Evolutionary conservation across 1,140 invertebrate genomes (phyloP).

Genomic region (Mya arenaria): DNA sequence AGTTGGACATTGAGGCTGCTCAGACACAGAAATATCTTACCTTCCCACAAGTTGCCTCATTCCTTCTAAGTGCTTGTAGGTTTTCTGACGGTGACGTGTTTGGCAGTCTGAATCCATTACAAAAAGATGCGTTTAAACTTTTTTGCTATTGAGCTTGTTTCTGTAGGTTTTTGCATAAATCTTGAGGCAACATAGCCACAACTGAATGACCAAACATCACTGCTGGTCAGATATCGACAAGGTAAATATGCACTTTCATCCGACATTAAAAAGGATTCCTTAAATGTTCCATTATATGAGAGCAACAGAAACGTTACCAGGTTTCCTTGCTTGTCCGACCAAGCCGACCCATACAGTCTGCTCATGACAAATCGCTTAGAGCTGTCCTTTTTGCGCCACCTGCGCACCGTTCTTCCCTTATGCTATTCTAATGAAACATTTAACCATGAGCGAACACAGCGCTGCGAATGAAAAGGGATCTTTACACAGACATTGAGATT

Average conservation of each 20-base stretch:
- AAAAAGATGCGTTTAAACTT: too few relatives aligned
- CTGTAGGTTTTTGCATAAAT: too few relatives aligned
- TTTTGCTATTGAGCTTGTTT: too few relatives aligned
- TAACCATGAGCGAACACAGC: not conserved
- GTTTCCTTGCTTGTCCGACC: conserved; percentile 56
- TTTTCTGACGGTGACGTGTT: too few relatives aligned
- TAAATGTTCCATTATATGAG: conserved; percentile 5
- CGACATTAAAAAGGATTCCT: conserved; percentile 10
- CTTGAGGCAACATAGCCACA: not conserved
- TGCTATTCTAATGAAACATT: too few relatives aligned
- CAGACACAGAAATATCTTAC: too few relatives aligned
- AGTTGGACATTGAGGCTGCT: too few relatives aligned
- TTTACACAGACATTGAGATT: conserved; percentile 13
- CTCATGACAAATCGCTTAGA: not conserved
- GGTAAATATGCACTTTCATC: not conserved
- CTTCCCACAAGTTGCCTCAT: too few relatives aligned
- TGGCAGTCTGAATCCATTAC: too few relatives aligned
- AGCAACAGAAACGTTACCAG: conserved; percentile 6
- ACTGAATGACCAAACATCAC: not conserved
- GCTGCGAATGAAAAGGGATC: not conserved
- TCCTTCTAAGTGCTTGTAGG: too few relatives aligned
- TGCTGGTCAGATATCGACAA: not conserved
- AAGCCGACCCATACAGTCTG: not conserved
- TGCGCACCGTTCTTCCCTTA: too few relatives aligned
- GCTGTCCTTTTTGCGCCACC: too few relatives aligned